A percentile compares a stretch with the other conserved stretches of the same genome.
Conservation (phyloP, 2,113 vertebrate genomes). For the Atlantisia rogersi region DNA sequence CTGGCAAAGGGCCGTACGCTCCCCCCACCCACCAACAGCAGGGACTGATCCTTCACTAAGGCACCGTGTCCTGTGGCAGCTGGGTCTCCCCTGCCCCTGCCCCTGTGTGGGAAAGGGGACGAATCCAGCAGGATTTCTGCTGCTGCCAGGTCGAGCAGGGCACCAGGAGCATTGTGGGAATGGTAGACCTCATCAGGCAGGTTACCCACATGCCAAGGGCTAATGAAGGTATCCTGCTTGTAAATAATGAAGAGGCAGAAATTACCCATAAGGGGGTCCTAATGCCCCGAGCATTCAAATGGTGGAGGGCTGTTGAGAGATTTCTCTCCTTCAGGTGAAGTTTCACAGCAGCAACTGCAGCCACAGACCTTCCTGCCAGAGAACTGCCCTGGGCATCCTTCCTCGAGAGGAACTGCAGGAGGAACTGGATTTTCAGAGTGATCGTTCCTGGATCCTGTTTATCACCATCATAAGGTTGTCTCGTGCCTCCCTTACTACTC, state of each 20-base stretch:
- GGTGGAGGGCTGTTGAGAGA: not conserved
- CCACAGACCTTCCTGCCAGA: not conserved
- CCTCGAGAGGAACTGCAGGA: not conserved
- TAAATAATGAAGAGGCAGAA: not conserved
- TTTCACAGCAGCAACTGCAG: not conserved
- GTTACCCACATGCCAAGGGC: not conserved
- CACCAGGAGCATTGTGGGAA: not conserved
- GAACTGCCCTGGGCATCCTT: not conserved
- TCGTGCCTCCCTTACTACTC: not conserved
- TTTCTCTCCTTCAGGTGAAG: not conserved
- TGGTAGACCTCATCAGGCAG: not conserved
- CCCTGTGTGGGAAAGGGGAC: rapidly evolving
- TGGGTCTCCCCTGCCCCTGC: not conserved
- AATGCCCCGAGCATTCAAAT: not conserved
- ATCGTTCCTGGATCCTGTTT: not conserved
- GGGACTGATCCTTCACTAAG: not conserved
- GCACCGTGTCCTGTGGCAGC: rapidly evolving
- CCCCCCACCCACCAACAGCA: not conserved
- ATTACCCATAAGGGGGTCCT: not conserved
- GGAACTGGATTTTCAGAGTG: not conserved
- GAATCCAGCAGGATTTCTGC: not conserved
- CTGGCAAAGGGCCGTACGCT: not conserved
- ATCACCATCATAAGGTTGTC: not conserved
- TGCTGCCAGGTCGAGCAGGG: not conserved
- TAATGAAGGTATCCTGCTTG: not conserved